These are phyloP conservation scores for Cosmorhoe ocellata DNA, from an alignment of 2,888 invertebrate genomes.

Conservation along the genomic window DNA sequence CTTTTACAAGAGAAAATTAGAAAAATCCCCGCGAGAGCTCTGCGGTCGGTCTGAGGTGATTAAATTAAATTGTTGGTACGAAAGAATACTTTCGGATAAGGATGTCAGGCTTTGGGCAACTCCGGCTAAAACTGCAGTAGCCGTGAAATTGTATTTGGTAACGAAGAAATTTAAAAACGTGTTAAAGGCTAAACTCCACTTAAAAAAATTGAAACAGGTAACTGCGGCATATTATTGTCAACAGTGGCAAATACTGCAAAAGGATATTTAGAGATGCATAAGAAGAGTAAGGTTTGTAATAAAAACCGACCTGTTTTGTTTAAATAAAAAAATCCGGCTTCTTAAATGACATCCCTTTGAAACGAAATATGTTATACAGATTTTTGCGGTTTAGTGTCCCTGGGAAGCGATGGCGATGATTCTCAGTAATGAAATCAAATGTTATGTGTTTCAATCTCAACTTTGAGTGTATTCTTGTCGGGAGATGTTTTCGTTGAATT, in stretches of 20 bases:
- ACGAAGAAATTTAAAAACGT: too few species aligned
- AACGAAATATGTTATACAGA: conserved; percentile 16
- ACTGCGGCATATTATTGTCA: too few species aligned
- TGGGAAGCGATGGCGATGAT: conserved; percentile 18
- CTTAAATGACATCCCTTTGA: not conserved
- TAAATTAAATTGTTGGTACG: conserved; percentile 37
- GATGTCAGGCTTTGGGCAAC: conserved; percentile 3
- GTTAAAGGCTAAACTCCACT: too few species aligned
- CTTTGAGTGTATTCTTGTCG: conserved; percentile 14
- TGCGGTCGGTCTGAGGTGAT: conserved; percentile 34
- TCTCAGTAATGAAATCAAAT: conserved; percentile 24
- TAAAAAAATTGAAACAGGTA: too few species aligned
- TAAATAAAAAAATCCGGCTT: too few species aligned
- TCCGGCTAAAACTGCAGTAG: conserved; percentile 9
- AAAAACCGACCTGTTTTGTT: too few species aligned
- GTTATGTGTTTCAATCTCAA: conserved; percentile 20
- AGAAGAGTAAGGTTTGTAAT: too few species aligned
- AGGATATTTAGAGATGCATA: too few species aligned
- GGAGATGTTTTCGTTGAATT: conserved; percentile 17
- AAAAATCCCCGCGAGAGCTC: conserved; percentile 42
- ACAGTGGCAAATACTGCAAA: too few species aligned
- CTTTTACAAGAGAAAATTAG: conserved; percentile 48
- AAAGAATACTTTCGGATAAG: conserved; percentile 28
- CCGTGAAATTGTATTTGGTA: too few species aligned
- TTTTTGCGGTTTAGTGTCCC: conserved; percentile 22